Conservation (phyloP, 2,113 vertebrate species). For the Balaenoptera acutorostrata region DNA sequence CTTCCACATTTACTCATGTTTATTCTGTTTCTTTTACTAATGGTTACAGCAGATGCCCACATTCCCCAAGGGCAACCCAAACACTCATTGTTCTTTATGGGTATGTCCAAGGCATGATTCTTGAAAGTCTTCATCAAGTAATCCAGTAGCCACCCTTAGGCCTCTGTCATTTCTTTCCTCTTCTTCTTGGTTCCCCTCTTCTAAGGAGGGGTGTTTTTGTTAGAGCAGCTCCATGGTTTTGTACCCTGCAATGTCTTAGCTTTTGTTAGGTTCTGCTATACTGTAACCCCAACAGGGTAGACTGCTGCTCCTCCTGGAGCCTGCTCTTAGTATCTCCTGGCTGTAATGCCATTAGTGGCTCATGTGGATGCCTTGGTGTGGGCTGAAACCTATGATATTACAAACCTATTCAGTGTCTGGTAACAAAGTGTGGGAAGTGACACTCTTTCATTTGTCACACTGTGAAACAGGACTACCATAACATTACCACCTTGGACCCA, state of each 20-base stretch:
- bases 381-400: neutral
- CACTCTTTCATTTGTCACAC: neutral
- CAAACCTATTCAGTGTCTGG: neutral
- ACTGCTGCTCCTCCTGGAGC: neutral
- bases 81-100: neutral
- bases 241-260: neutral
- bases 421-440: neutral
- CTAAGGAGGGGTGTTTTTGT: neutral
- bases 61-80: neutral
- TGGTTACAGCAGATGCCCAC: neutral
- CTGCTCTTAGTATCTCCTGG: neutral
- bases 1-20: neutral
- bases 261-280: neutral
- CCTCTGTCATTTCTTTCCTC: neutral
- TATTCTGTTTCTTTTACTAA: neutral
- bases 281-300: neutral
- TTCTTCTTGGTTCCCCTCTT: neutral
- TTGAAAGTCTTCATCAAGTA: neutral
- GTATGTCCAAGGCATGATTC: neutral
- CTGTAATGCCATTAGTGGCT: neutral
- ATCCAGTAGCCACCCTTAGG: neutral
- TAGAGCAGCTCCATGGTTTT: neutral
- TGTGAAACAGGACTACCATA: neutral
- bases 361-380: neutral
- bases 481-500: neutral